Percentiles rank a stretch among this genome's conserved stretches.
Conservation (phyloP, 1,140 invertebrate species). For the Scaptomyza pallida region DNA sequence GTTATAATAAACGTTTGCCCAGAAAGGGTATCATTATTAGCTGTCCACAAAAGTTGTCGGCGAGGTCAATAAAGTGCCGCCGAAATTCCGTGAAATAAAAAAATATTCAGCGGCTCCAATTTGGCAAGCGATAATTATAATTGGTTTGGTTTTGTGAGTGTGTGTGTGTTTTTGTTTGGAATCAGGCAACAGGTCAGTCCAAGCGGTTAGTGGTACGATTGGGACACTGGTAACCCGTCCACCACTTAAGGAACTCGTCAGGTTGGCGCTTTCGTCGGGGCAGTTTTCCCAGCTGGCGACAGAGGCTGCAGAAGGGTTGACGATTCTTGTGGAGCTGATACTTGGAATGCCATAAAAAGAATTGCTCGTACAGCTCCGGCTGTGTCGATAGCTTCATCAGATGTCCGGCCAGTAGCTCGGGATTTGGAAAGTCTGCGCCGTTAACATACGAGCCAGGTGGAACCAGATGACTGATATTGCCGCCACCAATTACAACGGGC, state of each 20-base stretch:
- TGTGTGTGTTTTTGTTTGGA: slow-evolving; percentile 1
- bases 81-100: slow-evolving; percentile 73
- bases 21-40: slow-evolving; percentile 50
- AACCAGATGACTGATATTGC: slow-evolving; percentile 36
- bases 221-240: slow-evolving; percentile 50
- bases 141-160: slow-evolving; percentile 16
- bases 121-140: slow-evolving; percentile 71
- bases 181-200: background rate
- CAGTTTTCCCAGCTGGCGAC: slow-evolving; percentile 12
- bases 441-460: slow-evolving; percentile 45
- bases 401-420: slow-evolving; percentile 31
- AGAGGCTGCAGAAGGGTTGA: slow-evolving; percentile 52
- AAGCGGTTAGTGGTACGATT: slow-evolving; percentile 11
- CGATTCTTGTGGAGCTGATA: slow-evolving; percentile 34
- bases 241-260: slow-evolving; percentile 48
- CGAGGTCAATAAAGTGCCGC: slow-evolving; percentile 68
- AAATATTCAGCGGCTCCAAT: slow-evolving; percentile 56
- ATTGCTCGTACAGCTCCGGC: slow-evolving; percentile 24
- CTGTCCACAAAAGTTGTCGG: slow-evolving; percentile 31
- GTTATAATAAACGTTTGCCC: background rate
- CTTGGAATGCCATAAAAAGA: slow-evolving; percentile 53
- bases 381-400: slow-evolving; percentile 2
- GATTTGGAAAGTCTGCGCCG: slow-evolving; percentile 26
- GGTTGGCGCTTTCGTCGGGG: background rate
- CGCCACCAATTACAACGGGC: slow-evolving; percentile 53